phyloP scores from a whole-genome alignment of 2,888 invertebrate species.

The Synergus laeviventris region DNA sequence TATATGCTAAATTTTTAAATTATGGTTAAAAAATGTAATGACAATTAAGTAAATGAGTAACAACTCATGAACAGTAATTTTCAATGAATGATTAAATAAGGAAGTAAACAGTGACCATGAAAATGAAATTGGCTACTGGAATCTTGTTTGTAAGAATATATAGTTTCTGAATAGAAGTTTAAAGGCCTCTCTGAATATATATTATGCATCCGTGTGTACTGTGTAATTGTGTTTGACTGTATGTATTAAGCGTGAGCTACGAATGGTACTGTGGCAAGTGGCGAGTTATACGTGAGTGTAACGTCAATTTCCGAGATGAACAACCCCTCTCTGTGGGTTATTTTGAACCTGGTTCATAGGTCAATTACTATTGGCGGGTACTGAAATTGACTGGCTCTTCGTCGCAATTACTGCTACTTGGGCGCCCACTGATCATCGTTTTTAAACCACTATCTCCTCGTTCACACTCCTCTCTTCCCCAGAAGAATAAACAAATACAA shows the following conservation, averaged over 20 bases:
- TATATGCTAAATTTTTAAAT: too few species aligned
- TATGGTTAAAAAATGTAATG: too few species aligned
- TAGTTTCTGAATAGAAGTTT: not conserved
- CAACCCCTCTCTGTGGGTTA: constrained; percentile 9
- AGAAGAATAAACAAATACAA: not conserved
- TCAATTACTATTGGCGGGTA: constrained; percentile 9
- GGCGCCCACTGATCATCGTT: not conserved
- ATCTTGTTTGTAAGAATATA: not conserved
- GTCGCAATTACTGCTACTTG: constrained; percentile 1
- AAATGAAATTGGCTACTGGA: constrained; percentile 1
- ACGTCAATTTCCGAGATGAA: constrained; percentile 7
- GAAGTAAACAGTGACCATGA: not conserved
- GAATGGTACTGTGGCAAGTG: not conserved
- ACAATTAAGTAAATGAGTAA: not conserved
- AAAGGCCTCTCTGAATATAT: not conserved
- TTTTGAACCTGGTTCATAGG: constrained; percentile 6
- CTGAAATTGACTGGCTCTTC: constrained; percentile 6
- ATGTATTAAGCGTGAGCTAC: not conserved
- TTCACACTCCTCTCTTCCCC: not conserved
- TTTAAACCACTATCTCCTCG: not conserved
- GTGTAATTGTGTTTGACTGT: not conserved
- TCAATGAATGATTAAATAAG: not conserved
- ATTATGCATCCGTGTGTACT: not conserved
- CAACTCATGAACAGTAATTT: not conserved
- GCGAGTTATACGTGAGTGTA: too few species aligned